Base-by-base conservation (phyloP, 2,888 invertebrate species). In the Odontocerum albicorne region DNA sequence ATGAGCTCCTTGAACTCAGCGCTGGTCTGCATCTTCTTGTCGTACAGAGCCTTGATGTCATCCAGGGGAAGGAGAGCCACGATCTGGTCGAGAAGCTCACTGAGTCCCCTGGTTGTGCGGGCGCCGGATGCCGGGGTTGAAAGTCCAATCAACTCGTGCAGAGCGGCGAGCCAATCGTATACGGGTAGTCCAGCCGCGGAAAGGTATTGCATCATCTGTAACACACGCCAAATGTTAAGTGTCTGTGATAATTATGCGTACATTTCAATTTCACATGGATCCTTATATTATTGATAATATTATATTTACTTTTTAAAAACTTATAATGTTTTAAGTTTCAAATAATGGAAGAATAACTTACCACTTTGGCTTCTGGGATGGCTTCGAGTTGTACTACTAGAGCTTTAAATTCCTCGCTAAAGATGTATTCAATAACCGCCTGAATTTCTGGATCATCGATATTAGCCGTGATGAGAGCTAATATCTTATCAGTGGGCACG, bases 101-200 rank as follows among this genome's bases (percentile, higher is more conserved):
- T 35, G 3, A 55, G 22, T 20, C 50, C 40, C 15, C 42, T 50
- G 8, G 40, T 4, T 4, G 45, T 10, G 6, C 12, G 15, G n/a
- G 3, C 35, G 2, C 22, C 10, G 3, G 20, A 4, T 1, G 40
- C n/a, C 3, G 17, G 12, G 20, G 39, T 36, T 13, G 33, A 17
- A 8, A 49, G n/a, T 13, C 55, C 55, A 8, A 55, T n/a, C 3
- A 44, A 13, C 2, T 55, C 55, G 19, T 44, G 49, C 32, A 55
- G 17, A 10, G 17, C 31, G 12, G n/a, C 22, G 27, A 50, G 39
- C 55, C 55, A 55, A 3, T 13, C 10, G 2, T n/a, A 33, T 8
- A 50, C 50, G n/a, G 50, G 55, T 6, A 55, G 16, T 13, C 55
- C 55, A 3, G 44, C 21, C 4, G 4, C 13, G 1, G 49, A 49